Evolutionary conservation across 2,888 invertebrate species (phyloP).

Genomic region (Elmis aenea): DNA sequence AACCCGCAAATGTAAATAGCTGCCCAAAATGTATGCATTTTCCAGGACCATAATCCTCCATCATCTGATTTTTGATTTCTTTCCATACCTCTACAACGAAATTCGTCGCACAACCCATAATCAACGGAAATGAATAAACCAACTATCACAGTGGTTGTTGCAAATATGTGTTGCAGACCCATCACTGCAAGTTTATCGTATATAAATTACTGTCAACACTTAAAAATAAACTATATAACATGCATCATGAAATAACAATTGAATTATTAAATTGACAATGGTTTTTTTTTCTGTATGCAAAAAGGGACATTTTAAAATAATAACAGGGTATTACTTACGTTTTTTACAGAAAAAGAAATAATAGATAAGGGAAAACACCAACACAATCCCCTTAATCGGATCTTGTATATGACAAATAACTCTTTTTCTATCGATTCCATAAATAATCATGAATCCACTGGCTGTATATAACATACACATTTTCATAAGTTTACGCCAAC

Average conservation of each 20-base stretch:
- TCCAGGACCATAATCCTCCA: constrained; percentile 48
- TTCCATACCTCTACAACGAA: constrained; percentile 54
- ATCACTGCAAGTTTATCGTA: constrained; percentile 47
- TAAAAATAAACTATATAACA: no score
- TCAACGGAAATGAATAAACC: constrained; percentile 58
- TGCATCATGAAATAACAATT: no score
- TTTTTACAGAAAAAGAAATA: constrained; percentile 58
- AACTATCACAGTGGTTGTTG: constrained; percentile 55
- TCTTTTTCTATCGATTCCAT: constrained; percentile 50
- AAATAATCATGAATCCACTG: constrained; percentile 49
- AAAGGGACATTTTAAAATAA: constrained; percentile 1
- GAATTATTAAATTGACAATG: no score
- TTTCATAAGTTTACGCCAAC: constrained; percentile 43
- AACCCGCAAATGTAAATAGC: constrained; percentile 52
- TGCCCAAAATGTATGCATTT: constrained; percentile 53
- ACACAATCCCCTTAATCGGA: constrained; percentile 54
- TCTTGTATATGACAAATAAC: constrained; percentile 59
- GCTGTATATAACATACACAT: constrained; percentile 47
- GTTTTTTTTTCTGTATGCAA: no score
- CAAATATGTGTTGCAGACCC: constrained; percentile 53
- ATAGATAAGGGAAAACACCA: constrained; percentile 54
- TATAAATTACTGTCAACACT: constrained; percentile 1
- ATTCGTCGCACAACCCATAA: constrained; percentile 58
- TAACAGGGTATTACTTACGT: constrained; percentile 43
- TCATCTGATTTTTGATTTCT: constrained; percentile 42